Base-by-base conservation (phyloP, 2,797 vertebrate species). In the Epinephelus malabaricus region DNA sequence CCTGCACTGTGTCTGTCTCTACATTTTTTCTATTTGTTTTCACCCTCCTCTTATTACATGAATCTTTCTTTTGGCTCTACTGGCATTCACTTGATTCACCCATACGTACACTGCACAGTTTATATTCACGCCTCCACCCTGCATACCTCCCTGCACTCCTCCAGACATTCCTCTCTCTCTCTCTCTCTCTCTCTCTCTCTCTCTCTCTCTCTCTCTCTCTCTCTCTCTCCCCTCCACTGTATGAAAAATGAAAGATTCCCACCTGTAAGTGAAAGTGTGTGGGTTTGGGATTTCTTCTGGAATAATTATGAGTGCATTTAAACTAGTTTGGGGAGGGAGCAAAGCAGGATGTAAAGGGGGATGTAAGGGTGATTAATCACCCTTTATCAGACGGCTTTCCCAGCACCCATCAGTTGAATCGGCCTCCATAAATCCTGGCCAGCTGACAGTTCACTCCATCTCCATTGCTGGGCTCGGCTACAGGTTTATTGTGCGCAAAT, bases 401-500 rank as follows among this genome's bases (percentile, higher is more conserved):
- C 86, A 91, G 93, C 91, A 91, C 90, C 92, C 92, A 94, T 95
- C 93, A 94, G 92, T 93, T 91, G 91, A 94, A 93, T 94, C 88
- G 86, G 92, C 91, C 90, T 79, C 93, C 90, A 94, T 95, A 95
- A 95, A 95, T 95, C 94, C 89, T 91, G 81, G 65, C 69, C 71
- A 62, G 87, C 90, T 94, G 94, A 95, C 93, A 94, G 89, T 87
- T 65, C 90, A 94, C 92, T 95, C 90, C 83, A 92, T 95, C 93
- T 95, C 93, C 94, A 95, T 95, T 95, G 93, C 89, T 82, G 85
- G 87, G 86, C 83, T 79, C 81, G 76, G 92, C 94, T 94, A 94
- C 92, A 93, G 92, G 92, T 95, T 94, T 95, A 95, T 95, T 95
- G 92, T 93, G 92, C 85, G 89, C 93, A 95, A 95, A 95, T 94